phyloP scores from a whole-genome alignment of 2,113 vertebrate species.

The Bufo bufo region DNA sequence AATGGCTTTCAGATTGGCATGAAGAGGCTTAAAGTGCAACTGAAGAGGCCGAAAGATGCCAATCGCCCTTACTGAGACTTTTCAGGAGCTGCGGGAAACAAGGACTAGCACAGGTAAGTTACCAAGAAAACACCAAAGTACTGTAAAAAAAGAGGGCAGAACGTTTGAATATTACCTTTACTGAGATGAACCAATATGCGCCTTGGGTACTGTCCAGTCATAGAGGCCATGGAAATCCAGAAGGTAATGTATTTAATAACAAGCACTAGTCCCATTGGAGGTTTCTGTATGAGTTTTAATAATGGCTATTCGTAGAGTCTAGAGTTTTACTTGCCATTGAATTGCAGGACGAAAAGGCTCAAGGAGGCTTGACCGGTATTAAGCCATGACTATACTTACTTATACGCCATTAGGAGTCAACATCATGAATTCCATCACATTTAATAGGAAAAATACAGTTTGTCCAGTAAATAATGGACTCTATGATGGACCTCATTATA shows the following conservation, averaged over 20 bases:
- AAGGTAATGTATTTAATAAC: neutral
- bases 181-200: neutral
- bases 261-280: neutral
- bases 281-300: neutral
- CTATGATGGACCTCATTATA: too few species aligned
- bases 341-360: neutral
- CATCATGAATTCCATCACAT: too few species aligned
- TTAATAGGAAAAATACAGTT: too few species aligned
- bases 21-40: conserved; percentile 99
- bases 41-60: conserved; percentile 98
- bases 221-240: neutral
- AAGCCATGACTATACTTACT: too few species aligned
- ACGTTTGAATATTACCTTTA: neutral
- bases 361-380: neutral
- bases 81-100: conserved; percentile 68
- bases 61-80: conserved; percentile 94
- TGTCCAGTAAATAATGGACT: too few species aligned
- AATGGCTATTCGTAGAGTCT: neutral
- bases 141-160: neutral
- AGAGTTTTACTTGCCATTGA: neutral
- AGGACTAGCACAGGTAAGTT: conserved; percentile 84
- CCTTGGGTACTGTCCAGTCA: neutral
- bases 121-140: conserved; percentile 40
- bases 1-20: conserved; percentile 99
- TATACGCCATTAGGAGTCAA: too few species aligned